Conservation (phyloP, 2,113 vertebrate genomes). For the Tetraodon nigroviridis region DNA sequence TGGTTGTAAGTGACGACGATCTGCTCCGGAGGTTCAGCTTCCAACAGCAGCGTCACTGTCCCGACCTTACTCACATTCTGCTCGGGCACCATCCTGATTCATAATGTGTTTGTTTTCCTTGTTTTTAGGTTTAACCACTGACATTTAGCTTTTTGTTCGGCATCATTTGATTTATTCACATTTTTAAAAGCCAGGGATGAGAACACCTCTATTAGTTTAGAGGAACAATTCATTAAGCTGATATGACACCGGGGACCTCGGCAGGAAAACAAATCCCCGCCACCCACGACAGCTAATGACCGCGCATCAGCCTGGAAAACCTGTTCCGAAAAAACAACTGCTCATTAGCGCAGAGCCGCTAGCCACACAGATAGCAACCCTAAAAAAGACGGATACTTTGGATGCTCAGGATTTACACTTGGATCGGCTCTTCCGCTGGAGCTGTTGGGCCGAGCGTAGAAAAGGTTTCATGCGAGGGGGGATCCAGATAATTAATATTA, state of each 20-base stretch:
- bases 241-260: constrained; percentile 41
- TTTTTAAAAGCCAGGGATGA: constrained; percentile 54
- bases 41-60: too few species aligned
- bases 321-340: constrained; percentile 8
- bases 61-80: not conserved
- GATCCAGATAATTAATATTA: constrained; percentile 39
- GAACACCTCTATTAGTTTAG: constrained; percentile 48
- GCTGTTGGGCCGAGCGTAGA: constrained; percentile 12
- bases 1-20: too few species aligned
- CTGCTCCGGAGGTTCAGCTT: too few species aligned
- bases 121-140: constrained; percentile 35
- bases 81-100: too few species aligned
- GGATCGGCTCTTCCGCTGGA: not conserved
- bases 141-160: constrained; percentile 39
- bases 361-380: not conserved
- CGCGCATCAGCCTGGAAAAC: constrained; percentile 29
- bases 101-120: constrained; percentile 27
- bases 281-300: constrained; percentile 47
- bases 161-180: constrained; percentile 35
- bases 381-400: not conserved
- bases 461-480: constrained; percentile 16
- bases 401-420: not conserved
- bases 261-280: constrained; percentile 39
- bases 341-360: constrained; percentile 32
- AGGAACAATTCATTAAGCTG: constrained; percentile 56